These are phyloP conservation scores for Nudaria mundana DNA, from an alignment of 2,888 invertebrate genomes.

Conservation along the genomic window DNA sequence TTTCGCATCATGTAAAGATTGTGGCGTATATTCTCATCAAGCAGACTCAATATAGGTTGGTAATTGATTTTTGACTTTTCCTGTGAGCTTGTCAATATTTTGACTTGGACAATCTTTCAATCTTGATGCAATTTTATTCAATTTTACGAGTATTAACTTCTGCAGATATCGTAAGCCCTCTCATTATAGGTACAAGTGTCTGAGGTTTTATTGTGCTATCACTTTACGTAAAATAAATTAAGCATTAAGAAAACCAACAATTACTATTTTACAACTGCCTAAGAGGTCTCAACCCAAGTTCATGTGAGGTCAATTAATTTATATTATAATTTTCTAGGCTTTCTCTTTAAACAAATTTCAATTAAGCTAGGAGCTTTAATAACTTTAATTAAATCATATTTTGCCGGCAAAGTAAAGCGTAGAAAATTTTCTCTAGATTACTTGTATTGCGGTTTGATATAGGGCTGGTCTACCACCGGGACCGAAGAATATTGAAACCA, in stretches of 20 bases:
- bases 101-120: neutral
- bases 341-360: slow-evolving; percentile 69
- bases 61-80: too few species aligned
- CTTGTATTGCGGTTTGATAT: slow-evolving; percentile 33
- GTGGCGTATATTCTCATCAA: too few species aligned
- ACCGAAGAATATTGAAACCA: too few species aligned
- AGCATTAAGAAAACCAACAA: slow-evolving; percentile 21
- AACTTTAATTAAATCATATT: slow-evolving; percentile 76
- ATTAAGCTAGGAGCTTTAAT: slow-evolving; percentile 66
- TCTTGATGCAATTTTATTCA: neutral
- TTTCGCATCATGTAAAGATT: too few species aligned
- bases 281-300: slow-evolving; percentile 39
- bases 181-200: too few species aligned
- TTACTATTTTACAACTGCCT: slow-evolving; percentile 44
- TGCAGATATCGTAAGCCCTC: too few species aligned
- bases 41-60: too few species aligned
- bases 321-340: slow-evolving; percentile 54
- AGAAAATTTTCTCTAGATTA: slow-evolving; percentile 46
- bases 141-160: too few species aligned
- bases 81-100: too few species aligned
- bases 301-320: slow-evolving; percentile 57
- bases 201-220: neutral
- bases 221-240: slow-evolving; percentile 1
- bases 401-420: slow-evolving; percentile 44
- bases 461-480: too few species aligned